Conservation (phyloP, 2,888 invertebrate genomes). For the Thecocarcelia acutangulata region DNA sequence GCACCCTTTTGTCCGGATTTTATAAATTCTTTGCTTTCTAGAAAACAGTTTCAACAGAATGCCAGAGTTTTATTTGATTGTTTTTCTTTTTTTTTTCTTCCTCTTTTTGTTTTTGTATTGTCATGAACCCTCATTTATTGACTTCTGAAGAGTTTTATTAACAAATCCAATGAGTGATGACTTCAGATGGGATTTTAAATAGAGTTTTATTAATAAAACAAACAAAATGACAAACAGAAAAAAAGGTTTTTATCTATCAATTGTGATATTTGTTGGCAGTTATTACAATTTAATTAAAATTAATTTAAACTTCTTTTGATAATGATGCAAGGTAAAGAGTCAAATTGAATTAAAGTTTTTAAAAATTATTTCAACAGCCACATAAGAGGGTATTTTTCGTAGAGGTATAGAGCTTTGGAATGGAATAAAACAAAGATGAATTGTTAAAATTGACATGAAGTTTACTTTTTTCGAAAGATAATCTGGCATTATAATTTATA, state of each 20-base stretch:
- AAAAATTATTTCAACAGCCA: no score
- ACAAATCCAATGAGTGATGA: slow-evolving; percentile 43
- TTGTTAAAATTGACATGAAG: no score
- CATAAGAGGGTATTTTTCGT: no score
- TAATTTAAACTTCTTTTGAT: slow-evolving; percentile 27
- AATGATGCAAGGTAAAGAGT: slow-evolving; percentile 12
- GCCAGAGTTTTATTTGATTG: not conserved
- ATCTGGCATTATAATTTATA: no score
- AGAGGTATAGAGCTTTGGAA: no score
- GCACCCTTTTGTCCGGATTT: slow-evolving; percentile 42
- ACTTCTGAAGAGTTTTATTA: slow-evolving; percentile 58
- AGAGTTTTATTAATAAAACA: slow-evolving; percentile 55
- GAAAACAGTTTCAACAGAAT: not conserved
- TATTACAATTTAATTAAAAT: slow-evolving; percentile 59
- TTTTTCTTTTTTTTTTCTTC: no score
- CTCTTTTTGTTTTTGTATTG: slow-evolving; percentile 11
- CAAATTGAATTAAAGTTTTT: no score
- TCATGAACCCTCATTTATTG: slow-evolving; percentile 58
- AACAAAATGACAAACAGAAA: slow-evolving; percentile 27
- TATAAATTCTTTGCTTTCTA: not conserved
- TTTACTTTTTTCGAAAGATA: no score
- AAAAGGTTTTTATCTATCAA: slow-evolving; percentile 37
- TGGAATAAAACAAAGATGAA: no score
- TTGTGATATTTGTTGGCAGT: slow-evolving; percentile 52
- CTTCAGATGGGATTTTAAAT: slow-evolving; percentile 42